These are phyloP conservation scores for Sebastes fasciatus DNA, from an alignment of 2,113 vertebrate species.

Conservation along the genomic window DNA sequence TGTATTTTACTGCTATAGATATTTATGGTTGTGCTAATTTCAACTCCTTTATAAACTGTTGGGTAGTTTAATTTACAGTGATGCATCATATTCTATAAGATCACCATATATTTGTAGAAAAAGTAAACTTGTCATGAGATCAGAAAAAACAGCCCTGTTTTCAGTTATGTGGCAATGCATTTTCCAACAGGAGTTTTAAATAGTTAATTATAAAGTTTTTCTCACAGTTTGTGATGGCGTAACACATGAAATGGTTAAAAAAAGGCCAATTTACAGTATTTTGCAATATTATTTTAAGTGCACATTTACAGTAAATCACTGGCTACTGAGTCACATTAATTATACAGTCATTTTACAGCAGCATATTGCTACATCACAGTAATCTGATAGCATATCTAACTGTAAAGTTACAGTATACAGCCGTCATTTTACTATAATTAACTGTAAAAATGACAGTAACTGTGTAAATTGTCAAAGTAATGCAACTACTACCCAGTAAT, in stretches of 20 bases:
- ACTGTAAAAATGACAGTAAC: background rate
- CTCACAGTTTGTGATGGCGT: background rate
- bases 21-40: background rate
- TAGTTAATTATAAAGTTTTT: background rate
- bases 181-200: background rate
- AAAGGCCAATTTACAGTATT: background rate
- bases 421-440: background rate
- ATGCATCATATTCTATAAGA: background rate
- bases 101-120: background rate
- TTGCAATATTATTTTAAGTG: background rate
- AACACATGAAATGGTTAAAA: background rate
- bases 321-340: background rate
- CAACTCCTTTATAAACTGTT: background rate
- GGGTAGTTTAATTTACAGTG: background rate
- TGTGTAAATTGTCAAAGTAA: background rate
- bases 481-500: background rate
- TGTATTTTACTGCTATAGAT: background rate
- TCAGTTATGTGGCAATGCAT: background rate
- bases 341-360: background rate
- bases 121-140: background rate
- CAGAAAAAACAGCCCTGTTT: background rate
- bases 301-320: background rate
- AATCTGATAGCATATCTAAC: background rate
- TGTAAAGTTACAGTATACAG: background rate
- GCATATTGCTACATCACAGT: background rate